These are phyloP conservation scores for Bothrops alternatus DNA, from an alignment of 2,797 vertebrate species.

Conservation along the genomic window DNA sequence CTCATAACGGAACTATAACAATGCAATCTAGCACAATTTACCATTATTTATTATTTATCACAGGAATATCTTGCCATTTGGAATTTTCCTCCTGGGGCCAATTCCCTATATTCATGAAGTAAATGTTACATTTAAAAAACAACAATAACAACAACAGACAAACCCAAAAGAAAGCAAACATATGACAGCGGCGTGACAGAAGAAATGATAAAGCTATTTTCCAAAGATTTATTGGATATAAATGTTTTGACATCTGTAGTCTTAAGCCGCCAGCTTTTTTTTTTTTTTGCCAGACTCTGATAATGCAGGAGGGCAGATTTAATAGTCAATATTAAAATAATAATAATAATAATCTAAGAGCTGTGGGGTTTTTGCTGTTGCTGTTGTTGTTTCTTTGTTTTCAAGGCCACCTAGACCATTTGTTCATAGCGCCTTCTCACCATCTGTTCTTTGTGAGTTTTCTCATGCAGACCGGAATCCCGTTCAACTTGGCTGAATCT, in stretches of 20 bases:
- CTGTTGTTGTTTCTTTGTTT: neutral
- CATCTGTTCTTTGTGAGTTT: neutral
- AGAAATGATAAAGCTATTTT: constrained; percentile 57
- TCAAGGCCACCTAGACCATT: constrained; percentile 31
- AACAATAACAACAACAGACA: too few species aligned
- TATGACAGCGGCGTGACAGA: constrained; percentile 27
- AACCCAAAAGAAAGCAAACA: constrained; percentile 1
- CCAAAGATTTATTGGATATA: constrained; percentile 59
- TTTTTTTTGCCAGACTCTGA: constrained; percentile 34
- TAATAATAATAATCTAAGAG: neutral
- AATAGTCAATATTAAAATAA: constrained; percentile 51
- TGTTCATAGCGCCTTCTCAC: constrained; percentile 23
- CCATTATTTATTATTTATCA: constrained; percentile 59
- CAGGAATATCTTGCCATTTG: constrained; percentile 30
- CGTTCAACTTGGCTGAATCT: neutral
- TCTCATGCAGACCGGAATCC: accelerated
- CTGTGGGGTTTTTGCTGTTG: neutral
- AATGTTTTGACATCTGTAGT: constrained; percentile 33
- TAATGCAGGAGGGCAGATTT: constrained; percentile 34
- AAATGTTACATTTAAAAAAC: neutral
- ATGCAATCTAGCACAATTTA: constrained; percentile 41
- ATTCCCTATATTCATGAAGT: constrained; percentile 56
- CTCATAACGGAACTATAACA: neutral
- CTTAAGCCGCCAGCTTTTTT: constrained; percentile 33
- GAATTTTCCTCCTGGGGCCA: constrained; percentile 53